Base-by-base conservation (phyloP, 1,140 invertebrate genomes). In the Ganaspis sp. region DNA sequence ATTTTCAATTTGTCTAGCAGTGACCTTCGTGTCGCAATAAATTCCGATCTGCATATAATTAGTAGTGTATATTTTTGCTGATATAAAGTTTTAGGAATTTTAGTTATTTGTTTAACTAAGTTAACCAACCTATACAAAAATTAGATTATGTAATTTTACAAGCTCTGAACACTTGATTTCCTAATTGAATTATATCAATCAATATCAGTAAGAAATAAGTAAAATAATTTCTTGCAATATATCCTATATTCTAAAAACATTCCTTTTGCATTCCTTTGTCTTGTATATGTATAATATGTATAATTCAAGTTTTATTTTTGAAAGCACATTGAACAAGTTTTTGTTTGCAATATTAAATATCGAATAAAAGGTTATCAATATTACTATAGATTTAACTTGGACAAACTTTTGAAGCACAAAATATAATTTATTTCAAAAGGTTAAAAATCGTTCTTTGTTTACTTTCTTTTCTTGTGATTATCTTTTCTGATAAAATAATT, bases 141-240 rank as follows among this genome's bases (percentile, higher is more conserved):
- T 49, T 49, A 49, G 45, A 49, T 49, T 49, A n/a, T 17, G 17
- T 49, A 49, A 49, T 15, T 49, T 49, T 49, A 49, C 45, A 49
- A n/a, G 15, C 45, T n/a, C 17, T 49, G 45, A 17, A 49, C 17
- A 49, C n/a, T 49, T 49, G 17, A 49, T 49, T 49, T 49, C 4
- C 45, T 49, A 49, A 49, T 49, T 49, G 15, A 49, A 49, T 49
- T 49, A 49, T 49, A 49, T n/a, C 45, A 49, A 49, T 49, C 45
- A 49, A 49, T 49, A 49, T 15, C 45, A 17, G 45, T n/a, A 49
- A 49, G 45, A 49, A 49, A 17, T 15, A 49, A 49, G 45, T 49
- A n/a, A 49, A 49, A 49, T 49, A 49, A 49, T 49, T 23, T 53
- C 26, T 12, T 29, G 5, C 12, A 0, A n/a, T n/a, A n/a, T n/a